Percentiles rank a stretch among this genome's conserved stretches.
Conservation (phyloP, 1,140 invertebrate species). For the Caenorhabditis elegans region WBcel235 BX284605.5:11001001-11001500, state of each 20-base stretch:
- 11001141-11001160: neutral
- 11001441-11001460: neutral
- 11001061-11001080: neutral
- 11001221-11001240: constrained; percentile 27
- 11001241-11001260: constrained; percentile 31
- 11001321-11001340: neutral
- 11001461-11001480: neutral
- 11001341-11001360: neutral
- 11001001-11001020: neutral
- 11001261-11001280: constrained; percentile 26
- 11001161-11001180: constrained; percentile 25
- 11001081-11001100: neutral
- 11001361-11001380: neutral
- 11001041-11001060: neutral
- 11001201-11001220: neutral
- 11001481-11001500: neutral
- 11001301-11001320: neutral
- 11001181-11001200: neutral
- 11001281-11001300: constrained; percentile 14
- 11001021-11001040: neutral
- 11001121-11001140: constrained; percentile 3
- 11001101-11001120: neutral
- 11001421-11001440: neutral
- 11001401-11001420: neutral
- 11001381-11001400: neutral